Conservation (phyloP, 2,888 invertebrate genomes). For the Eumacrocentrus americanus region DNA sequence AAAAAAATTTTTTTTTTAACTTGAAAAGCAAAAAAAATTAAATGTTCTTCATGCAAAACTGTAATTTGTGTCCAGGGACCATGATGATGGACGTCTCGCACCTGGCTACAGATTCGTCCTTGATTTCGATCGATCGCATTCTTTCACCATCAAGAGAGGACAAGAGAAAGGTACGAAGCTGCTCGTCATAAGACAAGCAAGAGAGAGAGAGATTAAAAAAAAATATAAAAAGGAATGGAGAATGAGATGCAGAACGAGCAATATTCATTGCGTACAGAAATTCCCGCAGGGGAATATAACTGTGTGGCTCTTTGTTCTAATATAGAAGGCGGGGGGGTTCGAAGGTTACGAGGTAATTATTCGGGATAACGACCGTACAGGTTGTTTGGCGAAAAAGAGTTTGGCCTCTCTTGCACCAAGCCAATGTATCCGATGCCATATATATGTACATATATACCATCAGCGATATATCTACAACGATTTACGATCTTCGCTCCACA, state of each 20-base stretch:
- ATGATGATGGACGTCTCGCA: background rate
- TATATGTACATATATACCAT: constrained; percentile 5
- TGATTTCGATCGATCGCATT: background rate
- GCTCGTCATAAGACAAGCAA: background rate
- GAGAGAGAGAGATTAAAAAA: background rate
- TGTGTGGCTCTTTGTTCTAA: constrained; percentile 42
- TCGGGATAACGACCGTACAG: constrained; percentile 42
- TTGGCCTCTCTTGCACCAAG: constrained; percentile 19
- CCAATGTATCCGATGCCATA: constrained; percentile 14
- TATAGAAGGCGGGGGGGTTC: constrained; percentile 42
- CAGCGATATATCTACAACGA: constrained; percentile 20
- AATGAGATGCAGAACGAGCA: constrained; percentile 28
- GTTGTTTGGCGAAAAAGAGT: constrained; percentile 25
- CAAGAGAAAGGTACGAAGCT: background rate
- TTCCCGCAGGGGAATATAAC: constrained; percentile 34
- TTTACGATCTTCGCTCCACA: constrained; percentile 23
- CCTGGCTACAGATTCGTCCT: constrained; percentile 2
- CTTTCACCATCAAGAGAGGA: background rate
- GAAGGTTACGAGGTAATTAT: constrained; percentile 48
- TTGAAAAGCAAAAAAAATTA: background rate
- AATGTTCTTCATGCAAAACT: background rate
- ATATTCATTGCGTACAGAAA: constrained; percentile 32
- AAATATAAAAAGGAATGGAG: constrained; percentile 1
- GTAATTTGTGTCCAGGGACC: background rate
- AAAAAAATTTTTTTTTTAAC: no score